A percentile compares a stretch with the other conserved stretches of the same genome.
Evolutionary conservation across 2,113 vertebrate species (phyloP).

Genomic region (Dunckerocampus dactyliophorus): DNA sequence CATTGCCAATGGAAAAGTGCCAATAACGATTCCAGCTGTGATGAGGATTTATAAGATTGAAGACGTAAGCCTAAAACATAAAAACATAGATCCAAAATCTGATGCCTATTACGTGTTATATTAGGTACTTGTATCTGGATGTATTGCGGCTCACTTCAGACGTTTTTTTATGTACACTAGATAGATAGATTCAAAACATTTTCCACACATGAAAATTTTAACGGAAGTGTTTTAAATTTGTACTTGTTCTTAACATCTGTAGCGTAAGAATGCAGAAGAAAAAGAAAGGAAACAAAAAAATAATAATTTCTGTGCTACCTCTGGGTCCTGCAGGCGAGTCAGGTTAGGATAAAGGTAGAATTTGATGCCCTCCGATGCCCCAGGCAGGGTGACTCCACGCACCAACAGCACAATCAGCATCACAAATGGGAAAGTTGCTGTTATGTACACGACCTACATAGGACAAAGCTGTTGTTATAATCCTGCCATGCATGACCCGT

Average conservation of each 20-base stretch:
- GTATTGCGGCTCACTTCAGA: too few relatives aligned
- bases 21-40: too few relatives aligned
- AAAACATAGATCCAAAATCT: neutral
- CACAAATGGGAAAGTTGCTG: conserved; percentile 93
- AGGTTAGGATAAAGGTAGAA: conserved; percentile 97
- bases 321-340: conserved; percentile 86
- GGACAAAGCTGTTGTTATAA: neutral
- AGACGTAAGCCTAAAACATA: neutral
- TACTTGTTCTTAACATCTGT: too few relatives aligned
- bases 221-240: too few relatives aligned
- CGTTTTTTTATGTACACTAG: neutral
- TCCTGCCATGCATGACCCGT: neutral
- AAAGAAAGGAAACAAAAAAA: neutral
- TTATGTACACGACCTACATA: conserved; percentile 86
- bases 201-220: neutral
- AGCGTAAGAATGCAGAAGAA: too few relatives aligned
- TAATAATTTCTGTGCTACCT: conserved; percentile 73
- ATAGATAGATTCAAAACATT: neutral
- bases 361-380: conserved; percentile 93
- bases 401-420: conserved; percentile 95
- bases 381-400: conserved; percentile 93
- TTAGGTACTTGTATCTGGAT: too few relatives aligned
- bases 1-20: too few relatives aligned
- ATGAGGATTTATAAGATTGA: neutral
- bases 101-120: too few relatives aligned